Percentiles rank a stretch among this genome's conserved stretches.
phyloP scores from a whole-genome alignment of 2,113 vertebrate species.

The Galbula dea region DNA sequence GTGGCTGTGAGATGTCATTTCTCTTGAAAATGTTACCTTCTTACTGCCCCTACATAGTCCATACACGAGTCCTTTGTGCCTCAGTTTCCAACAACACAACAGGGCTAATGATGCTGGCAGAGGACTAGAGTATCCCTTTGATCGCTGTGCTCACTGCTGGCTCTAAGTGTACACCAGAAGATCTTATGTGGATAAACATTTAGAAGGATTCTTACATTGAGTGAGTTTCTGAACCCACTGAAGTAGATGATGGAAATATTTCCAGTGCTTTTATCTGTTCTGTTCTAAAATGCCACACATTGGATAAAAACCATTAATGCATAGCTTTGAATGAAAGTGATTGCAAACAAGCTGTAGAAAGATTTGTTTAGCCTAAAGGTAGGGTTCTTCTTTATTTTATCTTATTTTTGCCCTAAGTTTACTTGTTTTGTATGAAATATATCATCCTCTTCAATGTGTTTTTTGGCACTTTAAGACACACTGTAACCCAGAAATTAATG shows the following conservation, averaged over 20 bases:
- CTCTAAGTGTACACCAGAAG: not conserved
- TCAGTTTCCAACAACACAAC: not conserved
- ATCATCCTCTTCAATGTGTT: not conserved
- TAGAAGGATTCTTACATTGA: not conserved
- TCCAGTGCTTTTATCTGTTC: not conserved
- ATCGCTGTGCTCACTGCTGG: rapidly evolving
- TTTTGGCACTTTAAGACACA: constrained; percentile 10
- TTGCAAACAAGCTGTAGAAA: not conserved
- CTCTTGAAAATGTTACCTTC: not conserved
- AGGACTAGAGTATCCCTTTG: not conserved
- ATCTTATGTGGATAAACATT: not conserved
- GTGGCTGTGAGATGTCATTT: rapidly evolving
- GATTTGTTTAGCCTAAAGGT: not conserved
- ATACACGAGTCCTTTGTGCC: not conserved
- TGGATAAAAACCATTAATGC: not conserved
- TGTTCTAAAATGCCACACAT: not conserved
- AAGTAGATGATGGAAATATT: not conserved
- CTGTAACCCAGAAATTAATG: not conserved
- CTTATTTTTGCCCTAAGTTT: not conserved
- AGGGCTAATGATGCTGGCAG: not conserved
- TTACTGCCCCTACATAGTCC: not conserved
- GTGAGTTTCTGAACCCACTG: not conserved
- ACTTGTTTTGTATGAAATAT: constrained; percentile 1
- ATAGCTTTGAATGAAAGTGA: not conserved
- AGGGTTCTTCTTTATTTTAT: not conserved